Conservation (phyloP, 2,113 vertebrate genomes). For the Percina caprodes region DNA sequence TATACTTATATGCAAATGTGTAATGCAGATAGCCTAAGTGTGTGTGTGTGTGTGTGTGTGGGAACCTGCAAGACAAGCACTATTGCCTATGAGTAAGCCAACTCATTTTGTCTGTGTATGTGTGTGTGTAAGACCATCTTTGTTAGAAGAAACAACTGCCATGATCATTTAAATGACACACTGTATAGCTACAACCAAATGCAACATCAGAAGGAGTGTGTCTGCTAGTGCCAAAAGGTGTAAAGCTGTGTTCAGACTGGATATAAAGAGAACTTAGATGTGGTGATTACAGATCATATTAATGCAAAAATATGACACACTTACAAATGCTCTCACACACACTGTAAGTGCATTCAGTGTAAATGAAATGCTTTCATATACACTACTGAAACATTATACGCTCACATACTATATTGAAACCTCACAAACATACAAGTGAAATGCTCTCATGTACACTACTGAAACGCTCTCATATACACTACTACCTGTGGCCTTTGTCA, state of each 20-base stretch:
- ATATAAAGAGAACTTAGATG: background rate
- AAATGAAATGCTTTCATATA: too few relatives aligned
- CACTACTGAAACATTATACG: too few relatives aligned
- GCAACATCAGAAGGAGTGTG: background rate
- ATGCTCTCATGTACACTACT: too few relatives aligned
- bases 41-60: background rate
- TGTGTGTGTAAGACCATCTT: background rate
- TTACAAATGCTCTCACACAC: too few relatives aligned
- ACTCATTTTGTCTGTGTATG: background rate
- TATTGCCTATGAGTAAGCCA: background rate
- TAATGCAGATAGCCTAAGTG: background rate
- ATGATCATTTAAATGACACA: background rate
- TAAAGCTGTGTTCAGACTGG: background rate
- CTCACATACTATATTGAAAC: too few relatives aligned
- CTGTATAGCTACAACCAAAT: background rate
- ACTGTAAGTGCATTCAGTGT: too few relatives aligned
- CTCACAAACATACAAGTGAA: too few relatives aligned
- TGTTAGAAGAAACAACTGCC: background rate
- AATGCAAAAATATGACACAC: background rate
- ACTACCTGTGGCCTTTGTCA: too few relatives aligned
- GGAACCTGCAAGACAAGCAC: background rate
- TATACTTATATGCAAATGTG: conserved; percentile 15
- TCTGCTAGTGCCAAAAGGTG: too few relatives aligned
- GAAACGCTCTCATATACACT: too few relatives aligned
- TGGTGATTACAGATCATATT: background rate